Evolutionary conservation across 2,113 vertebrate genomes (phyloP).

Genomic region (Ellobius talpinus): DNA sequence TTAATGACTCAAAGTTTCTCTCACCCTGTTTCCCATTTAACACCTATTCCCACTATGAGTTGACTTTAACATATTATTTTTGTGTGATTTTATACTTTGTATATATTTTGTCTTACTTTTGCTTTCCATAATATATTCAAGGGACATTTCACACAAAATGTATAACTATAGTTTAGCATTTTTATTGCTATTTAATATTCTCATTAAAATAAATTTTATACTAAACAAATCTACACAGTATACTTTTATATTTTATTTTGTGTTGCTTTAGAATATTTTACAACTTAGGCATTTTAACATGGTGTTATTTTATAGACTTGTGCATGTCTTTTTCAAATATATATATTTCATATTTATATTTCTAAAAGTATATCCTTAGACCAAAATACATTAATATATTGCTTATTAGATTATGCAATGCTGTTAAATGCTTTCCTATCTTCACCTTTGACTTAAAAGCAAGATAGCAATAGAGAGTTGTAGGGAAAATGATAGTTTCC

Average conservation of each 20-base stretch:
- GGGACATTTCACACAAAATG: background rate
- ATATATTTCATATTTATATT: background rate
- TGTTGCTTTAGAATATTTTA: background rate
- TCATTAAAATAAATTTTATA: background rate
- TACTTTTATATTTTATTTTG: background rate
- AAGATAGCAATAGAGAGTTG: background rate
- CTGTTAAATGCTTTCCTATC: background rate
- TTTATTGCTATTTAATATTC: slow-evolving; percentile 41
- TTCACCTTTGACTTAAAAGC: slow-evolving; percentile 43
- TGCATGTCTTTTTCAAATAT: slow-evolving; percentile 12
- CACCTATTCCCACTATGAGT: background rate
- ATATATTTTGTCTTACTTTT: background rate
- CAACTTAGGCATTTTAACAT: background rate
- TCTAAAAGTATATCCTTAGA: background rate
- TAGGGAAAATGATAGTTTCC: background rate
- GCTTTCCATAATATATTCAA: background rate
- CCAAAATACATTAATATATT: background rate
- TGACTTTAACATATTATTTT: slow-evolving; percentile 6
- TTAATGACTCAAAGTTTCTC: background rate
- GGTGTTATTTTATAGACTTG: slow-evolving; percentile 25
- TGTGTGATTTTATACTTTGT: background rate
- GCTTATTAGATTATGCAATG: background rate
- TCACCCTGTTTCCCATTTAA: background rate
- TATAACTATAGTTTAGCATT: background rate
- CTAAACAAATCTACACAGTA: background rate